Evolutionary conservation across 1,140 invertebrate genomes (phyloP).

Genomic region (Drosophila murphyi): DNA sequence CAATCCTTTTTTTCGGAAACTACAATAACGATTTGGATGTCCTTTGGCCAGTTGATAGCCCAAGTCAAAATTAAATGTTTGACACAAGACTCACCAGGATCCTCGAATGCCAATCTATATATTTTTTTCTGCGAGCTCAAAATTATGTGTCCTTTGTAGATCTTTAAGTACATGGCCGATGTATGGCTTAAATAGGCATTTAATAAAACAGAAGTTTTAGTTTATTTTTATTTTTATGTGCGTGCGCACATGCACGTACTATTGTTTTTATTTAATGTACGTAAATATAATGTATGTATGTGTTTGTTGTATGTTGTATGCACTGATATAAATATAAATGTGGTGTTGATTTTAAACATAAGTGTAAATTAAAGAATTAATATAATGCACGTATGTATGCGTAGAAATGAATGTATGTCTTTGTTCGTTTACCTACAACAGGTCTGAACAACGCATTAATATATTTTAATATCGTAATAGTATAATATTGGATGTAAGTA

Average conservation of each 20-base stretch:
- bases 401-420: constrained; percentile 38
- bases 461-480: constrained; percentile 37
- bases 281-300: constrained; percentile 4
- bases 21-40: too few relatives aligned
- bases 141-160: too few relatives aligned
- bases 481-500: constrained; percentile 31
- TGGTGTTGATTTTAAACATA: constrained; percentile 3
- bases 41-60: too few relatives aligned
- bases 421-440: constrained; percentile 27
- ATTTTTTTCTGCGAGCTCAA: too few relatives aligned
- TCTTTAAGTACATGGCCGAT: too few relatives aligned
- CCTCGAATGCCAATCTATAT: too few relatives aligned
- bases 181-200: not conserved
- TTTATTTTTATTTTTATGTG: constrained; percentile 2
- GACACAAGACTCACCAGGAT: too few relatives aligned
- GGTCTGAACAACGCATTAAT: constrained; percentile 25
- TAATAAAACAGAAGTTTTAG: not conserved
- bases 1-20: too few relatives aligned
- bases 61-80: too few relatives aligned
- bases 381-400: constrained; percentile 26
- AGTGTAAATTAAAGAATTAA: constrained; percentile 14
- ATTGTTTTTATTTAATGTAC: constrained; percentile 4
- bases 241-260: not conserved
- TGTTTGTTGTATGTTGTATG: not conserved
- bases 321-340: constrained; percentile 4